A percentile compares a stretch with the other conserved stretches of the same genome.
Evolutionary conservation across 2,113 vertebrate species (phyloP).

Genomic region (Charadrius vociferus): DNA sequence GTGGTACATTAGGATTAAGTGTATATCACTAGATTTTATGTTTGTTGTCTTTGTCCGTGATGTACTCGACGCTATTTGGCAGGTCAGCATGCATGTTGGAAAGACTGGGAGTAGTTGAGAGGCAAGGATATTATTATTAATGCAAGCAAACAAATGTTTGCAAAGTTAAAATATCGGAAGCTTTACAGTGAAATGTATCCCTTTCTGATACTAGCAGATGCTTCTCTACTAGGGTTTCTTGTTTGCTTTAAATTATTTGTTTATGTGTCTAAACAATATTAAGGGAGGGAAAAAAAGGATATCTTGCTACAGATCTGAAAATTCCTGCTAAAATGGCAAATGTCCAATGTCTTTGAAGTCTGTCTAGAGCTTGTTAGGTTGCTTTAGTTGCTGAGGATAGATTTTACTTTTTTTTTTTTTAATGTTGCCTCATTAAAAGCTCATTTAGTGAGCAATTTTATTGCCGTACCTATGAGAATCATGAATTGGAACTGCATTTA

Average conservation of each 20-base stretch:
- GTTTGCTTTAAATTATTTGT: background rate
- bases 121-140: background rate
- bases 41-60: background rate
- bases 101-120: background rate
- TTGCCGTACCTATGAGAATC: conserved; percentile 9
- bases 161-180: background rate
- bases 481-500: conserved; percentile 54
- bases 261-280: background rate
- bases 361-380: background rate
- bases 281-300: fast-evolving
- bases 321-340: background rate
- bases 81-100: background rate
- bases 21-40: background rate
- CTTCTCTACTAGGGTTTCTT: background rate
- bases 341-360: background rate
- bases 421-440: conserved; percentile 48
- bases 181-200: background rate
- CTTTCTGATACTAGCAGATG: background rate
- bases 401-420: conserved; percentile 37
- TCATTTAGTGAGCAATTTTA: conserved; percentile 62
- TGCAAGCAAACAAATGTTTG: background rate
- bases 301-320: background rate
- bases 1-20: background rate
- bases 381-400: conserved; percentile 2
- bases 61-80: background rate